phyloP scores from a whole-genome alignment of 2,888 invertebrate species.

The Nectonema munidae region DNA sequence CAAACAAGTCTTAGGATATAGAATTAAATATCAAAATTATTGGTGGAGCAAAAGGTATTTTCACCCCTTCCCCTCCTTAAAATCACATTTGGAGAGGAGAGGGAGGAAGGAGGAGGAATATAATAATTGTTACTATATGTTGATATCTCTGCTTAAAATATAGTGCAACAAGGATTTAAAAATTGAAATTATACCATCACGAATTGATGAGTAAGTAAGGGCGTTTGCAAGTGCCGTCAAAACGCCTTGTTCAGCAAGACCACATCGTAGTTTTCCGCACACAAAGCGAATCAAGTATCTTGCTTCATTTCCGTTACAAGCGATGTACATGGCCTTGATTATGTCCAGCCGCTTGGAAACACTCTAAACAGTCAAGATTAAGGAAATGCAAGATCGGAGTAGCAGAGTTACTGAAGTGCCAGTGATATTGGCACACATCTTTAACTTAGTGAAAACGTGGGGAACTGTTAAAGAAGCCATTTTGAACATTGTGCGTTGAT shows the following conservation, averaged over 20 bases:
- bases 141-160: background rate
- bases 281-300: slow-evolving; percentile 56
- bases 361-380: slow-evolving; percentile 20
- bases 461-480: slow-evolving; percentile 41
- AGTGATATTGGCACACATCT: slow-evolving; percentile 49
- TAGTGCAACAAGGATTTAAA: background rate
- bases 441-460: slow-evolving; percentile 44
- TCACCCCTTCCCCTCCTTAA: too few relatives aligned
- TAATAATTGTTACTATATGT: background rate
- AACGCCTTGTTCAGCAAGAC: slow-evolving; percentile 77
- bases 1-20: too few relatives aligned
- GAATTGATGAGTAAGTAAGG: slow-evolving; percentile 18
- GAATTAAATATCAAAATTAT: too few relatives aligned
- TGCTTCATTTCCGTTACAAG: slow-evolving; percentile 54
- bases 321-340: slow-evolving; percentile 62
- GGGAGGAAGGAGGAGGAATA: too few relatives aligned
- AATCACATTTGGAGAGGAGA: too few relatives aligned
- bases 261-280: slow-evolving; percentile 69
- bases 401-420: slow-evolving; percentile 34
- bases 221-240: slow-evolving; percentile 59
- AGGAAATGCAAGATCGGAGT: slow-evolving; percentile 7
- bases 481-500: slow-evolving; percentile 54
- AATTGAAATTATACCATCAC: background rate
- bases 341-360: slow-evolving; percentile 47
- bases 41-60: too few relatives aligned